phyloP scores from a whole-genome alignment of 2,113 vertebrate species.

The Penelope pileata region DNA sequence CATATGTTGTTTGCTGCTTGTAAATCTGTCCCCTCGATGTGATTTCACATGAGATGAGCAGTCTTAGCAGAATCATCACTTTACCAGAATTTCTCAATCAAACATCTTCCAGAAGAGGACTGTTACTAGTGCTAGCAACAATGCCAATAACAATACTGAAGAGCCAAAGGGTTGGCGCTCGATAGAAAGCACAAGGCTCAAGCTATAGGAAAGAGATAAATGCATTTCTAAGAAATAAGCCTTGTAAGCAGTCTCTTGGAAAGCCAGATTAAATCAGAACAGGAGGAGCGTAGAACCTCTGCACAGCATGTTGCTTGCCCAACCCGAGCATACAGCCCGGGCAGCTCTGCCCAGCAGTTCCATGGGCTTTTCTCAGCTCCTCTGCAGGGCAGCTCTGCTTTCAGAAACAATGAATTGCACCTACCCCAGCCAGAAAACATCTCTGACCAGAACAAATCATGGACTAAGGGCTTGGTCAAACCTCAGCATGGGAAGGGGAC shows the following conservation, averaged over 20 bases:
- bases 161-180: background rate
- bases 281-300: background rate
- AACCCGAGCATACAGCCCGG: background rate
- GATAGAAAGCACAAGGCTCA: background rate
- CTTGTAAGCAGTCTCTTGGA: background rate
- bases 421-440: background rate
- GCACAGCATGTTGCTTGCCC: background rate
- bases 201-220: background rate
- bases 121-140: background rate
- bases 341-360: background rate
- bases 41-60: slow-evolving; percentile 52
- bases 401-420: background rate
- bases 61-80: slow-evolving; percentile 5
- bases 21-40: slow-evolving; percentile 11
- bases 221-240: background rate
- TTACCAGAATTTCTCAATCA: slow-evolving; percentile 4
- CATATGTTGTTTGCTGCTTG: slow-evolving; percentile 60
- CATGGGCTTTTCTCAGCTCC: background rate
- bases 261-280: background rate
- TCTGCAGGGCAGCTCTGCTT: fast-evolving
- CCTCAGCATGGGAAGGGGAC: background rate
- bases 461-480: background rate
- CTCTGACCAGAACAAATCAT: background rate
- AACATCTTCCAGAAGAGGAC: background rate
- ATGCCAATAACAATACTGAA: background rate